phyloP scores from a whole-genome alignment of 1,140 invertebrate genomes.

The Leptinotarsa defecta region DNA sequence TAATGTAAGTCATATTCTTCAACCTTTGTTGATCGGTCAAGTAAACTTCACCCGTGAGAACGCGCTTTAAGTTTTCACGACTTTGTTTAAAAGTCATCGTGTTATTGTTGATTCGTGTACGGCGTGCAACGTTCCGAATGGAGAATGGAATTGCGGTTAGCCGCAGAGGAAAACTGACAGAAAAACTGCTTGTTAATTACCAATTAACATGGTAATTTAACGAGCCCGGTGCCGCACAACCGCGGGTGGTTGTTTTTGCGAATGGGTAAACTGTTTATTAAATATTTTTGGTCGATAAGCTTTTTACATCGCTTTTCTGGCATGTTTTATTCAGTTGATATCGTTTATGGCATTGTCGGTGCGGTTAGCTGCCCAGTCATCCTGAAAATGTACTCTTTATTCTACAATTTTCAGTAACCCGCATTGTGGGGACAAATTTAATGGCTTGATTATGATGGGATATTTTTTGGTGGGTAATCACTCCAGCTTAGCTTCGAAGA shows the following conservation, averaged over 20 bases:
- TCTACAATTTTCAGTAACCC: too few species aligned
- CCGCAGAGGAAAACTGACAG: conserved; percentile 1
- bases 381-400: too few species aligned
- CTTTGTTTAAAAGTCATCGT: too few species aligned
- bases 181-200: background rate
- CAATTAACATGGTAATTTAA: conserved; percentile 4
- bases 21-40: too few species aligned
- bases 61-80: too few species aligned
- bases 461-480: too few species aligned
- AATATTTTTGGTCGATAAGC: conserved; percentile 8
- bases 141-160: background rate
- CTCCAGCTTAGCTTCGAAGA: too few species aligned
- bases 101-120: too few species aligned
- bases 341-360: background rate
- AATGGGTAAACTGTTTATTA: background rate
- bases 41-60: too few species aligned
- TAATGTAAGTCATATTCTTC: too few species aligned
- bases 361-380: background rate
- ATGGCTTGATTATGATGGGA: too few species aligned
- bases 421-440: too few species aligned
- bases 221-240: background rate
- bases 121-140: background rate
- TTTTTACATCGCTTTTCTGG: background rate
- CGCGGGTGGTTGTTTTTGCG: conserved; percentile 2
- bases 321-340: background rate